Conservation (phyloP, 1,140 invertebrate species). For the Conus ventricosus region DNA sequence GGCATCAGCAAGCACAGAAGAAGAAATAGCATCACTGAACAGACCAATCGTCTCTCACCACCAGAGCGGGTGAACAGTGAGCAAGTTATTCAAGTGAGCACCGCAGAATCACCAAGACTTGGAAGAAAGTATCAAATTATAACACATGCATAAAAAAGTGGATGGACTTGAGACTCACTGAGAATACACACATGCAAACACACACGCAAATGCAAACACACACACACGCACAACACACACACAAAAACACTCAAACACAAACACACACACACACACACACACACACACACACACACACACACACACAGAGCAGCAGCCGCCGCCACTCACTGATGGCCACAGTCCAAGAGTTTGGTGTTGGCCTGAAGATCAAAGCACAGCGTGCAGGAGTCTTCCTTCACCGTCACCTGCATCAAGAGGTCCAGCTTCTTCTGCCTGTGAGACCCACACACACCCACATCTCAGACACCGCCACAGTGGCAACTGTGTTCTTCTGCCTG, state of each 20-base stretch:
- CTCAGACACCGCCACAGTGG: not conserved
- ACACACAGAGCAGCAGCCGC: not conserved
- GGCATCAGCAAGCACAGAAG: too few relatives aligned
- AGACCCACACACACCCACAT: not conserved
- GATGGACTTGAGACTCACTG: too few relatives aligned
- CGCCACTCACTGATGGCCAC: slow-evolving; percentile 80
- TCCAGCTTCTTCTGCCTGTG: slow-evolving; percentile 85
- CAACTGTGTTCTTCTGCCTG: too few relatives aligned
- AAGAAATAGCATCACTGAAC: too few relatives aligned
- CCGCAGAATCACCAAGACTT: too few relatives aligned
- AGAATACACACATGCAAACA: too few relatives aligned
- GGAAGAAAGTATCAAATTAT: too few relatives aligned
- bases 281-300: not conserved
- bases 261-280: not conserved
- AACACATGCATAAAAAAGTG: too few relatives aligned
- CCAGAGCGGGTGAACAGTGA: too few relatives aligned
- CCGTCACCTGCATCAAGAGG: slow-evolving; percentile 83
- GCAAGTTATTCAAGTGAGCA: too few relatives aligned
- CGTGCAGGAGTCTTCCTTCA: slow-evolving; percentile 90
- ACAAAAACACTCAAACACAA: not conserved
- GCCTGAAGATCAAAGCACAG: slow-evolving; percentile 90
- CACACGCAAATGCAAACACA: not conserved
- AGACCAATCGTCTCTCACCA: too few relatives aligned
- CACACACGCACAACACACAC: not conserved
- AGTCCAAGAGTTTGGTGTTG: slow-evolving; percentile 85